Percentiles rank a stretch among this genome's conserved stretches.
Conservation (phyloP, 2,888 invertebrate species). For the Microctonus aethiopoides region DNA sequence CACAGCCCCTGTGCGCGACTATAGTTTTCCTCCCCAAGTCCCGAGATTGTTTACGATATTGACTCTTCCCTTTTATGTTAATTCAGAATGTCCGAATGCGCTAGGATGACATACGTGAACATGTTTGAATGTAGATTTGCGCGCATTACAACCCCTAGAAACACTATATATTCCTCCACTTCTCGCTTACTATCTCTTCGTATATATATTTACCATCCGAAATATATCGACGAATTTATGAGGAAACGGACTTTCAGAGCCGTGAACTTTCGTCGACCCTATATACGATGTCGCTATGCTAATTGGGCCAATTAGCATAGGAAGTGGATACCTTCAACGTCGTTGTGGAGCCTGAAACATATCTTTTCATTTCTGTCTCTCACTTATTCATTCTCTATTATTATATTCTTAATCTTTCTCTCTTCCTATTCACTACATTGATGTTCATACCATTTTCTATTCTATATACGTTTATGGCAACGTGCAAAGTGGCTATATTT, state of each 20-base stretch:
- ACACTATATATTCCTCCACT: conserved; percentile 2
- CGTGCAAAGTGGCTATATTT: conserved; percentile 49
- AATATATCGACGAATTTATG: conserved; percentile 65
- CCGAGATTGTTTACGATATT: conserved; percentile 61
- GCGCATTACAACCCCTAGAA: conserved; percentile 16
- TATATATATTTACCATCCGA: conserved; percentile 32
- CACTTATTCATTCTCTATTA: not conserved
- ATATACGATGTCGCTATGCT: conserved; percentile 61
- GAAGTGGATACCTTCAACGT: conserved; percentile 48
- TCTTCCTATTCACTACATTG: not conserved
- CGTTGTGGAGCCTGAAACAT: conserved; percentile 18
- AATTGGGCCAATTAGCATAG: conserved; percentile 65
- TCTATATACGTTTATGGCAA: conserved; percentile 7
- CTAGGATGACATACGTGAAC: conserved; percentile 29
- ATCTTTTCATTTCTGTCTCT: not conserved
- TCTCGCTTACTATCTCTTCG: conserved; percentile 14
- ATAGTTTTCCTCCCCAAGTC: not conserved
- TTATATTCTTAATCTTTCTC: not conserved
- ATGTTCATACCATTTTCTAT: conserved; percentile 14
- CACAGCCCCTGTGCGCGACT: conserved; percentile 21
- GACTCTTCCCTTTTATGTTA: conserved; percentile 63
- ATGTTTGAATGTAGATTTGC: conserved; percentile 28
- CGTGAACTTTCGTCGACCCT: conserved; percentile 42
- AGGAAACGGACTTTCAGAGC: conserved; percentile 58
- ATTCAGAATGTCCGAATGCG: conserved; percentile 42